A percentile compares a stretch with the other conserved stretches of the same genome.
Conservation (phyloP, 2,888 invertebrate species). For the Dyspetes luteomarginatus region DNA sequence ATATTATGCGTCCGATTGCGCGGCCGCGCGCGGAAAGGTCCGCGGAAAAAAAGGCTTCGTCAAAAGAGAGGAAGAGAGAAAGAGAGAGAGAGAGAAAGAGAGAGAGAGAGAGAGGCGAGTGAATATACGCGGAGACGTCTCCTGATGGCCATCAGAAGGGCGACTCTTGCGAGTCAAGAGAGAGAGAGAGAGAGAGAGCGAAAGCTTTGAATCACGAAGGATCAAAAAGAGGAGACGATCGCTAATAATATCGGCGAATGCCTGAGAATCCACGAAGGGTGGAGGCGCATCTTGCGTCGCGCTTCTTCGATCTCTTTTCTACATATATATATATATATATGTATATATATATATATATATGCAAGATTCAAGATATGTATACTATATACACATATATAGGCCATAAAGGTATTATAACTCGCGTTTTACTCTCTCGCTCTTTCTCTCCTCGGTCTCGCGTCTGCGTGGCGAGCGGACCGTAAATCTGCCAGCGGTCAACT, state of each 20-base stretch:
- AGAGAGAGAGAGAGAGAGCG: constrained; percentile 51
- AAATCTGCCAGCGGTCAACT: constrained; percentile 80
- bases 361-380: too few relatives aligned
- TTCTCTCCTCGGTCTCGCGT: constrained; percentile 75
- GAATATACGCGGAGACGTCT: neutral
- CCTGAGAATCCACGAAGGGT: constrained; percentile 80
- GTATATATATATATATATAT: constrained; percentile 22
- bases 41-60: constrained; percentile 67
- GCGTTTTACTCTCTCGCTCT: constrained; percentile 46
- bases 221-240: constrained; percentile 81
- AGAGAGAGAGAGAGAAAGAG: constrained; percentile 12
- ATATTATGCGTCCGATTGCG: constrained; percentile 71
- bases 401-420: constrained; percentile 46
- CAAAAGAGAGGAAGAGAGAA: constrained; percentile 29
- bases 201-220: constrained; percentile 64
- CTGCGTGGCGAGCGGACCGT: constrained; percentile 81
- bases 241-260: constrained; percentile 82
- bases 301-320: constrained; percentile 55
- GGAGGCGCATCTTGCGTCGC: constrained; percentile 49
- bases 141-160: too few relatives aligned
- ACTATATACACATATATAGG: constrained; percentile 17
- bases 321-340: neutral
- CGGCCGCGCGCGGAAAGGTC: constrained; percentile 32
- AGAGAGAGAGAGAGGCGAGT: constrained; percentile 54
- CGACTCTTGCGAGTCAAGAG: neutral